These are phyloP conservation scores for Lanius ludovicianus DNA, from an alignment of 2,113 vertebrate species.

Conservation along the genomic window DNA sequence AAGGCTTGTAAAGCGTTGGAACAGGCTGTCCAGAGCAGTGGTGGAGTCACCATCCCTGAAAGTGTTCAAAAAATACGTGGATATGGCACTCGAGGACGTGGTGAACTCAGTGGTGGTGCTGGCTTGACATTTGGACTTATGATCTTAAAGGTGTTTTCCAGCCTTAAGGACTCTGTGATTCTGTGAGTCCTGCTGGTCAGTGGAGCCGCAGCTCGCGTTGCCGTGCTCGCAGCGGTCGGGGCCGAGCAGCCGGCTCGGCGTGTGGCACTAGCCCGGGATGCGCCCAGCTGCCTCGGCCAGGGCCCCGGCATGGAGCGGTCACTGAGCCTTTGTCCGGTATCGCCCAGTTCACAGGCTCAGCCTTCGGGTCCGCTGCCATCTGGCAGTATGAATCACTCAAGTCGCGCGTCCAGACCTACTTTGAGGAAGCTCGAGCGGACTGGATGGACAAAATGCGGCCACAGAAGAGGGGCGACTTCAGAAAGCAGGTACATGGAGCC, in stretches of 20 bases:
- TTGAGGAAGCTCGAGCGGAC: slow-evolving; percentile 82
- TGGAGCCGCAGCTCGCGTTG: rapidly evolving
- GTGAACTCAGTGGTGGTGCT: not conserved
- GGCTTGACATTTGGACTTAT: rapidly evolving
- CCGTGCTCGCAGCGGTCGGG: rapidly evolving
- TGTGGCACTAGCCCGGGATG: rapidly evolving
- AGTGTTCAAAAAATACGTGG: not conserved
- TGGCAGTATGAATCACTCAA: slow-evolving; percentile 96
- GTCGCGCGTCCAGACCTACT: slow-evolving; percentile 86
- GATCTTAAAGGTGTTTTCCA: not conserved
- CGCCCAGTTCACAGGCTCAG: slow-evolving; percentile 90
- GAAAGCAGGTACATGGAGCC: slow-evolving; percentile 81
- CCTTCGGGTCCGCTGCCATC: slow-evolving; percentile 89
- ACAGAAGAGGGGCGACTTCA: slow-evolving; percentile 85
- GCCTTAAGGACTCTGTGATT: rapidly evolving
- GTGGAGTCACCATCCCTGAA: not conserved
- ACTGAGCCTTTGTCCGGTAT: not conserved
- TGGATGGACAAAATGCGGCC: slow-evolving; percentile 89
- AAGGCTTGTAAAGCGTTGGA: not conserved
- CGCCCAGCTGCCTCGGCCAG: not conserved
- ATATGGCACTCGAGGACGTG: not conserved
- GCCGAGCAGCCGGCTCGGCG: not conserved
- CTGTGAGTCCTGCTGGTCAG: too few relatives aligned
- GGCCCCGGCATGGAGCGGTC: not conserved
- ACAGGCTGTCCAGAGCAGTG: not conserved